Conservation (phyloP, 2,797 vertebrate species). For the Setipinna tenuifilis region DNA sequence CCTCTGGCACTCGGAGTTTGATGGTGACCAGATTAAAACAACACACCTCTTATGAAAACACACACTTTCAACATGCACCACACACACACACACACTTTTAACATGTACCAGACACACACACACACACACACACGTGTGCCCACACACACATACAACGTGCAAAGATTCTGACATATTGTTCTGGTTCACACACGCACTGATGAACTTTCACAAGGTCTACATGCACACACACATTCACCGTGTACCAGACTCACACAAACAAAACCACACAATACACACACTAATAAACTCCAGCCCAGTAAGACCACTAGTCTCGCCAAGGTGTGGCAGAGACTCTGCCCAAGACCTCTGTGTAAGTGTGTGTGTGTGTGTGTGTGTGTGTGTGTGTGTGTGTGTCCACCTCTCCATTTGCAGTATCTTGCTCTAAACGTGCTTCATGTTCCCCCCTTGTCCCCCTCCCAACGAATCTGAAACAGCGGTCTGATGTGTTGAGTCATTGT, state of each 20-base stretch:
- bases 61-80: neutral
- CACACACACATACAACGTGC: neutral
- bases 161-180: neutral
- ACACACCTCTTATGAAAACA: slow-evolving; percentile 25
- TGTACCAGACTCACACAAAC: neutral
- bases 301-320: too few relatives aligned
- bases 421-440: too few relatives aligned
- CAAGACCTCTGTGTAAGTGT: too few relatives aligned
- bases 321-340: too few relatives aligned
- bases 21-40: slow-evolving; percentile 37
- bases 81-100: neutral
- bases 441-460: too few relatives aligned
- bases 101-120: neutral
- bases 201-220: too few relatives aligned
- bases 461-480: too few relatives aligned
- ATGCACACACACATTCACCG: neutral
- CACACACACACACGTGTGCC: neutral
- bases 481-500: neutral
- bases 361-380: too few relatives aligned
- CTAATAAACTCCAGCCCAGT: too few relatives aligned
- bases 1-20: neutral
- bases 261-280: neutral
- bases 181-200: neutral
- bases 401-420: too few relatives aligned
- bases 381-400: too few relatives aligned